Base-by-base conservation (phyloP, 2,888 invertebrate species). In the Arctia plantaginis region DNA sequence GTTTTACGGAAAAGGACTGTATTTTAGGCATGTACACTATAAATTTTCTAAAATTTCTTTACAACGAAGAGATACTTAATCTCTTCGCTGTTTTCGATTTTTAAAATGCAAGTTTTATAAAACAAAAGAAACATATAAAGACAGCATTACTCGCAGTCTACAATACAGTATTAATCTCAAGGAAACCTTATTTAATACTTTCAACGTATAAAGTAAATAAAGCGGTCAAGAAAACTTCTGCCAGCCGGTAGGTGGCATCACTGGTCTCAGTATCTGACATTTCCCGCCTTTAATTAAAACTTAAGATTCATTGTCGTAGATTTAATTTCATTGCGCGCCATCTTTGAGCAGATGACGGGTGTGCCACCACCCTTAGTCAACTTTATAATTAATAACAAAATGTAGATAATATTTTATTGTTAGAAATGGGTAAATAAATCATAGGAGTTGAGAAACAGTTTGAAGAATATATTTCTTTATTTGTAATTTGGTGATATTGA, bases 241-340 rank as follows among this genome's bases (percentile, higher is more conserved):
- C 71, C 78, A 66, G 67, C 80, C 80, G 76, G 77, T 76, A 70
- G 80, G 67, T 77, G 79, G 76, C 75, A 77, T 75, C 66, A 67
- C 59, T 77, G 80, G 79, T 72, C 74, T 72, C 79, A 78, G 77
- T 68, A 78, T 78, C 83, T 74, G 87, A 87, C 89, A 88, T 85
- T 89, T 88, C 84, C 80, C 86, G 82, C 80, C 80, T 92, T 93
- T 93, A 93, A 93, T 93, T 93, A 93, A 93, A 93, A 91, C 88
- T 91, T 88, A 84, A 88, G 89, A 92, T 90, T 91, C 91, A 92
- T 92, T 88, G 86, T 83, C 79, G 81, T 44, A 72, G 78, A 76
- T 84, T 84, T 91, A 87, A 91, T 90, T 90, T 90, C 85, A 86
- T 88, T 87, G 84, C 84, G 80, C 73, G 77, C 85, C 84, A 82